Percentiles rank a stretch among this genome's conserved stretches.
These are phyloP conservation scores for Pemphigus obesinymphae DNA, from an alignment of 1,140 invertebrate species.

Conservation along the genomic window DNA sequence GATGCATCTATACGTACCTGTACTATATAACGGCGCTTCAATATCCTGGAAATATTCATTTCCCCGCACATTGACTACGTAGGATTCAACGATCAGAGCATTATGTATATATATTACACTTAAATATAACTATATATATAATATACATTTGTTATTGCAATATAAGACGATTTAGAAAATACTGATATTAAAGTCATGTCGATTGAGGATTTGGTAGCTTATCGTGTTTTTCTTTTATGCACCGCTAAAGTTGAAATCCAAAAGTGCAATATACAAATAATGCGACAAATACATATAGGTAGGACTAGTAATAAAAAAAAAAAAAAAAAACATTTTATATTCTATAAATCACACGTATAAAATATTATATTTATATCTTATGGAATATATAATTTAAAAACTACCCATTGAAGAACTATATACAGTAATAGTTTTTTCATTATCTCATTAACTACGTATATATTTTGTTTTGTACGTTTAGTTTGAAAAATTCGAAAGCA, in stretches of 20 bases:
- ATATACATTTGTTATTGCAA: slow-evolving; percentile 5
- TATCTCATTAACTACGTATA: too few species aligned
- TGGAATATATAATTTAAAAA: too few species aligned
- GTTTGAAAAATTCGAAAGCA: too few species aligned
- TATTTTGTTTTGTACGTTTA: too few species aligned
- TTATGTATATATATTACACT: neutral
- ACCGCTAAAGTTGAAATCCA: neutral
- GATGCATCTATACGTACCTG: neutral
- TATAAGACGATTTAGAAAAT: neutral
- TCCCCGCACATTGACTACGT: neutral
- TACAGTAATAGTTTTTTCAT: too few species aligned
- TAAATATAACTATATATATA: neutral
- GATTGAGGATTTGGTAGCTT: neutral
- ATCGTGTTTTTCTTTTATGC: neutral
- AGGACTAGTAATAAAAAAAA: neutral
- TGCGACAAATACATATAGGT: neutral
- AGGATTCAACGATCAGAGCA: neutral
- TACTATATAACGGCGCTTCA: neutral
- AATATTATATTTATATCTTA: too few species aligned
- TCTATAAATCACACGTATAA: neutral
- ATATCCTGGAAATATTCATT: slow-evolving; percentile 11
- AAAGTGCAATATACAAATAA: neutral
- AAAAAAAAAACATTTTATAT: neutral
- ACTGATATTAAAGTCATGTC: neutral
- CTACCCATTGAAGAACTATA: too few species aligned